phyloP scores from a whole-genome alignment of 64 coral and sea anemone genomes.

The Actinia tenebrosa region DNA sequence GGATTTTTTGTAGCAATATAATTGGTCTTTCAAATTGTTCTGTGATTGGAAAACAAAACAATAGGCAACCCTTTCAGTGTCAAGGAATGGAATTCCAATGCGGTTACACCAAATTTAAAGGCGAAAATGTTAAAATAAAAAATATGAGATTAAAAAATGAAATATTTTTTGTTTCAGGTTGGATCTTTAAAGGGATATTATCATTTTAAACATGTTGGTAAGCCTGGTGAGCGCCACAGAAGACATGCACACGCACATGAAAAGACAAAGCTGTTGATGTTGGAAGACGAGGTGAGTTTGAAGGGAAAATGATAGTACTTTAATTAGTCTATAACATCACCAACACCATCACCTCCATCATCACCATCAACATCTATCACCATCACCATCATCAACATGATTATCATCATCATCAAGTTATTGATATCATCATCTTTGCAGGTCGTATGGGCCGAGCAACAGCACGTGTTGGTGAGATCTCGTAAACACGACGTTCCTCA shows the following conservation, averaged over 20 bases:
- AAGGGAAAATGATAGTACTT: background rate
- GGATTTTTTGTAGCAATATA: background rate
- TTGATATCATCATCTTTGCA: constrained; percentile 1
- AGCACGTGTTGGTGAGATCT: constrained; percentile 81
- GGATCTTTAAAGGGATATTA: constrained; percentile 84
- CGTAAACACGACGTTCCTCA: constrained; percentile 73
- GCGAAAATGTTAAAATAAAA: background rate
- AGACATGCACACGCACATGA: constrained; percentile 69
- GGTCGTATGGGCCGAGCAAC: constrained; percentile 92
- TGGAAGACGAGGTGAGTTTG: constrained; percentile 68
- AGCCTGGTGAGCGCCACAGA: constrained; percentile 36
- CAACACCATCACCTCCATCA: too few relatives aligned
- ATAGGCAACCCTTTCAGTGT: background rate
- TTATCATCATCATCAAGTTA: too few relatives aligned
- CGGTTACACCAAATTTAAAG: background rate
- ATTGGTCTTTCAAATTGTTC: background rate
- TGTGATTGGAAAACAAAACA: background rate
- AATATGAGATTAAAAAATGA: background rate
- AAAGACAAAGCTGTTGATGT: constrained; percentile 77
- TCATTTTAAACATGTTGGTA: constrained; percentile 89
- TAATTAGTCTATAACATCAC: too few relatives aligned
- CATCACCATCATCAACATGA: too few relatives aligned
- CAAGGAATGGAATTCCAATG: background rate
- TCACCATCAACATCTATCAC: too few relatives aligned
- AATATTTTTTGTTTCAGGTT: constrained; percentile 44